Evolutionary conservation across 1,140 invertebrate species (phyloP), one percentile per base, ranked within the genome.

Genomic region (Limonius californicus): DNA sequence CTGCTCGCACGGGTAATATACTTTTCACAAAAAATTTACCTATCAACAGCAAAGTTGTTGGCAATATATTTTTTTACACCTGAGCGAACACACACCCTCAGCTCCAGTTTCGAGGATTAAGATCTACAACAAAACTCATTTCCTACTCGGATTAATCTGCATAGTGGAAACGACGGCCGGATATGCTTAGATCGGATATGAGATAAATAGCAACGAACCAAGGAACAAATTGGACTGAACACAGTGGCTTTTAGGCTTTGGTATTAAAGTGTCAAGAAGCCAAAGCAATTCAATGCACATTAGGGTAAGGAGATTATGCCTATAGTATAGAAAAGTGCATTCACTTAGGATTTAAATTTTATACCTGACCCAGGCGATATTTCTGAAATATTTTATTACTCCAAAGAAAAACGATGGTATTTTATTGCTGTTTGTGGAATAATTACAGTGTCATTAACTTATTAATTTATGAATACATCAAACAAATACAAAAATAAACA

Each of bases 41-140:
- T n/a, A n/a, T n/a, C n/a, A n/a, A n/a, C n/a, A n/a, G n/a, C n/a
- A n/a, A n/a, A 39, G n/a, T 2, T 39, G 35, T n/a, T 14, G 7
- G n/a, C n/a, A 39, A 39, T 39, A 12, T 39, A 39, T 27, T 9
- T 27, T 27, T 27, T 27, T 27, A 27, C 23, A 27, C 23, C 9
- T 27, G 9, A 27, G 9, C 23, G 35, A 2, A 39, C 11, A 9
- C 8, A 39, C 35, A 27, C 35, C 35, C n/a, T 39, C n/a, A 39
- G 35, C 8, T 39, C 35, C n/a, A 39, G 35, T 39, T 39, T 39
- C n/a, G n/a, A 39, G 35, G 35, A 39, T 39, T 39, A 39, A 39
- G 35, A 39, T 39, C 35, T 39, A 39, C 35, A 39, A 39, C 35
- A 39, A 39, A 39, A 39, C 35, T 39, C 35, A 39, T 39, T 39